These are phyloP conservation scores for Scaptomyza montana DNA, from an alignment of 1,140 invertebrate species.

Conservation along the genomic window DNA sequence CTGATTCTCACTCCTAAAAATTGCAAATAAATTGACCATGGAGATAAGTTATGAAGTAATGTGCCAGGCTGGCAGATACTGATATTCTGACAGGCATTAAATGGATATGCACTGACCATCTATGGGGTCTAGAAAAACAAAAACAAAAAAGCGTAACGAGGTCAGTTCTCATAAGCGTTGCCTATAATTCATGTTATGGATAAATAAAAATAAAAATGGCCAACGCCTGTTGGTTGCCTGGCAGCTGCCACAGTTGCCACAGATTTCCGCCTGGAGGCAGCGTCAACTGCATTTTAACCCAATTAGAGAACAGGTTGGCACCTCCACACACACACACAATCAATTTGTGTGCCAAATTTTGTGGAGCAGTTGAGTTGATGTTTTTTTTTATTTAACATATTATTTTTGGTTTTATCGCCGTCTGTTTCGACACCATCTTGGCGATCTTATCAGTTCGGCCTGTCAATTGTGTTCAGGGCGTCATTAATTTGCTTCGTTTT, in stretches of 20 bases:
- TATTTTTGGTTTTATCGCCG: conserved; percentile 50
- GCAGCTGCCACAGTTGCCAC: conserved; percentile 44
- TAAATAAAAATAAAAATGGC: conserved; percentile 54
- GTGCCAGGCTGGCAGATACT: background rate
- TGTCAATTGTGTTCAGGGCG: conserved; percentile 51
- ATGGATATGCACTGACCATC: conserved; percentile 30
- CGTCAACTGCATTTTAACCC: conserved; percentile 74
- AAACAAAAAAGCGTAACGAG: conserved; percentile 31
- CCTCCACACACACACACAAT: conserved; percentile 52
- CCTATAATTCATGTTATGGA: conserved; percentile 64
- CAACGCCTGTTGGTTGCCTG: conserved; percentile 59
- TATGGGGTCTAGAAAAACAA: background rate
- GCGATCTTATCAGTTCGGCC: conserved; percentile 41
- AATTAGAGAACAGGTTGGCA: conserved; percentile 79
- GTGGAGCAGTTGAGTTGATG: conserved; percentile 50
- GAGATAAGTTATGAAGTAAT: background rate
- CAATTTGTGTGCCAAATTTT: conserved; percentile 66
- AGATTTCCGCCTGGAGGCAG: conserved; percentile 66
- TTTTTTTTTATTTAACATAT: conserved; percentile 1
- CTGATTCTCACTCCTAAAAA: background rate
- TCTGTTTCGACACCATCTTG: conserved; percentile 44
- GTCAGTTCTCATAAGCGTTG: conserved; percentile 55
- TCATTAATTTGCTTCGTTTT: conserved; percentile 41
- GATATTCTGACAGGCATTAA: conserved; percentile 24
- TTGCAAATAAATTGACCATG: conserved; percentile 1